phyloP scores from a whole-genome alignment of 2,888 invertebrate species.

The Torymus auratus region DNA sequence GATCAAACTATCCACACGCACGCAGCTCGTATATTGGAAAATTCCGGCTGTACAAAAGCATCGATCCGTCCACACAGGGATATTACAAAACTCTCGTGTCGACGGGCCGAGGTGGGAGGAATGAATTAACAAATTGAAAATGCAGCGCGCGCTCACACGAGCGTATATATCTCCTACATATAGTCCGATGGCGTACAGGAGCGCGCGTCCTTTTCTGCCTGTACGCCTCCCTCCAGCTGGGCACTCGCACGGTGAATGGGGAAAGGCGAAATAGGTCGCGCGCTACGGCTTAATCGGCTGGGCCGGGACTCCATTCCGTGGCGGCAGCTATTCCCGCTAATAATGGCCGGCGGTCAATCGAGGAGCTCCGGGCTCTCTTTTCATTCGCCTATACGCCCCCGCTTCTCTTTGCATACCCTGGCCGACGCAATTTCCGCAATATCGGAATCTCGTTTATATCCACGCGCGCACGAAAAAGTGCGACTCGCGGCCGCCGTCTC shows the following conservation, averaged over 20 bases:
- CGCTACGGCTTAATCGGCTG: conserved; percentile 1
- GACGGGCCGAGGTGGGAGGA: background rate
- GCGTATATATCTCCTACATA: no score
- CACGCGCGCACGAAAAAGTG: background rate
- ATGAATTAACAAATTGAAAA: conserved; percentile 12
- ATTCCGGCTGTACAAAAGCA: no score
- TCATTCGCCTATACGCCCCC: background rate
- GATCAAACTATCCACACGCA: no score
- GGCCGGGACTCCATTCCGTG: background rate
- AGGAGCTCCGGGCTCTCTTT: conserved; percentile 4
- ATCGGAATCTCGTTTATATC: background rate
- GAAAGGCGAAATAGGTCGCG: conserved; percentile 11
- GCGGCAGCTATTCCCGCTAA: background rate
- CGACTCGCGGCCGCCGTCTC: no score
- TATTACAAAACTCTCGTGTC: no score
- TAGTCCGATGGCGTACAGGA: no score
- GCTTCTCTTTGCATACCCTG: background rate
- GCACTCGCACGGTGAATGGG: background rate
- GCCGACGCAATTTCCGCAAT: conserved; percentile 18
- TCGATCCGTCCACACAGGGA: no score
- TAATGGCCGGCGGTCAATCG: conserved; percentile 14
- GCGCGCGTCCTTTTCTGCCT: no score
- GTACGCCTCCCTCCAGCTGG: background rate
- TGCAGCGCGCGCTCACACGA: background rate
- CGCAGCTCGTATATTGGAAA: no score